These are phyloP conservation scores for Hemibagrus guttatus DNA, from an alignment of 2,797 vertebrate genomes.

Conservation along the genomic window DNA sequence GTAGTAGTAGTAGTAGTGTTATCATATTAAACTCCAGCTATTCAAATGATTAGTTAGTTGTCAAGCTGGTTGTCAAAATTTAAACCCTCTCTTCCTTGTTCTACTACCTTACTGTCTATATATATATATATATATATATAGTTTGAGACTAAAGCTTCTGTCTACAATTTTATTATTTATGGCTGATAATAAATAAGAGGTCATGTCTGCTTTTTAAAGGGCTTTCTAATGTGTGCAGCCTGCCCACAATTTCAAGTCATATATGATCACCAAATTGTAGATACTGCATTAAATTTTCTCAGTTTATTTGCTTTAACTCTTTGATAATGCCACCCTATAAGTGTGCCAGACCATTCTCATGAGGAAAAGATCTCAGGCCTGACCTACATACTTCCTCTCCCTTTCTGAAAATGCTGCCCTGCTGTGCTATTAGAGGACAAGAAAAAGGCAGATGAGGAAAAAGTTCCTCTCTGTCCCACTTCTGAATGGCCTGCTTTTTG, in stretches of 20 bases:
- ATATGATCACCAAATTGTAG: background rate
- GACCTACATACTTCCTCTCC: constrained; percentile 64
- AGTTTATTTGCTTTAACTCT: background rate
- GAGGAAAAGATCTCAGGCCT: constrained; percentile 40
- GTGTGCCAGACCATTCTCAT: constrained; percentile 23
- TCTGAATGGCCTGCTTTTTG: constrained; percentile 79
- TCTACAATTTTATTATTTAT: background rate
- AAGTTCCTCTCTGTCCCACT: constrained; percentile 75
- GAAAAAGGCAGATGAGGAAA: constrained; percentile 51
- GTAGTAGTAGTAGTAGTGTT: background rate
- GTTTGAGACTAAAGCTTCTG: too few species aligned
- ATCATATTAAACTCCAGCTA: background rate
- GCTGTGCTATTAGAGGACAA: constrained; percentile 43
- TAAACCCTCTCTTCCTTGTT: constrained; percentile 14
- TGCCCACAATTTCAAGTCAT: background rate
- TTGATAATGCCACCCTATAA: constrained; percentile 36
- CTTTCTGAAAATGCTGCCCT: constrained; percentile 43
- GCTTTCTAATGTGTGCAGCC: background rate
- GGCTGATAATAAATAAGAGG: background rate
- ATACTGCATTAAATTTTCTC: background rate
- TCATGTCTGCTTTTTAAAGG: background rate
- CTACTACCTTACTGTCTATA: too few species aligned
- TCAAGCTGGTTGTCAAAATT: background rate
- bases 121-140: too few species aligned
- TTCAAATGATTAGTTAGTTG: constrained; percentile 4